A percentile compares a stretch with the other conserved stretches of the same genome.
phyloP scores from a whole-genome alignment of 2,888 invertebrate genomes.

The Chymomyza caudatula region DNA sequence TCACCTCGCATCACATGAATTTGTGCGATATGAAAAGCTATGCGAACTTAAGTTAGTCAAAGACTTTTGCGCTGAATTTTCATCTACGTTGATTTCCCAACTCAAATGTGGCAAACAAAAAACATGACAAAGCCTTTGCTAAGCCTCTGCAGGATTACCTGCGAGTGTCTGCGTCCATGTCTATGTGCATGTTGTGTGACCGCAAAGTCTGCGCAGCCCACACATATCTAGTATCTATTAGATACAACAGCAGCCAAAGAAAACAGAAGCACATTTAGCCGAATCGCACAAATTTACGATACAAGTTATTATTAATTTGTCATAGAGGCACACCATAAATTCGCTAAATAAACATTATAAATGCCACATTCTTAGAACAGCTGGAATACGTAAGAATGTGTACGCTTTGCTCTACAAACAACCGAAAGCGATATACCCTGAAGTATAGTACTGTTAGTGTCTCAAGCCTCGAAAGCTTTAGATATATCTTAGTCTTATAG shows the following conservation, averaged over 20 bases:
- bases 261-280: constrained; percentile 29
- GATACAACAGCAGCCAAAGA: constrained; percentile 48
- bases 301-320: constrained; percentile 73
- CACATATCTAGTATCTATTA: too few relatives aligned
- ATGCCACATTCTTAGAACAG: neutral
- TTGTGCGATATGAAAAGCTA: neutral
- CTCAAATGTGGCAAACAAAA: neutral
- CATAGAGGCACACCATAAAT: constrained; percentile 49
- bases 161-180: constrained; percentile 21
- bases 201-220: too few relatives aligned
- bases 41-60: neutral
- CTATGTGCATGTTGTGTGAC: constrained; percentile 23
- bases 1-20: constrained; percentile 44
- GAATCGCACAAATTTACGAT: constrained; percentile 62
- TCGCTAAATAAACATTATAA: neutral
- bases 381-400: neutral
- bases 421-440: too few relatives aligned
- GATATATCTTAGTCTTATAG: too few relatives aligned
- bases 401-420: neutral
- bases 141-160: constrained; percentile 16
- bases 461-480: too few relatives aligned
- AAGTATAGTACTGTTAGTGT: too few relatives aligned
- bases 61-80: neutral
- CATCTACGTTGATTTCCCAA: neutral
- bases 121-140: constrained; percentile 4